Evolutionary conservation across 2,797 vertebrate genomes (phyloP).

Genomic region (Rhinella marina): DNA sequence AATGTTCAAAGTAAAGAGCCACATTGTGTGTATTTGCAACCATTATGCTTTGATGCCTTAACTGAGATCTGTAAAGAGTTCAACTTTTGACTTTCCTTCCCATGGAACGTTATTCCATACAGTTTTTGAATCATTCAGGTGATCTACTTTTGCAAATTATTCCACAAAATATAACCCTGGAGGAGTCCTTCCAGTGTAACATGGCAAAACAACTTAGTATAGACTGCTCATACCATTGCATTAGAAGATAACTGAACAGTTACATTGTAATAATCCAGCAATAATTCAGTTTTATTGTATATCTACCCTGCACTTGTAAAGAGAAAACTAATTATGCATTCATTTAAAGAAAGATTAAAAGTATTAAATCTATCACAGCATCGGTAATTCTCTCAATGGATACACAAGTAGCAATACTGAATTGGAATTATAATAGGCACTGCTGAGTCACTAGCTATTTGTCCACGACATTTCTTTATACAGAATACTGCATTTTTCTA

Average conservation of each 20-base stretch:
- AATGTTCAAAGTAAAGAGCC: no score
- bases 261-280: conserved; percentile 30
- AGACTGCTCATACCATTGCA: background rate
- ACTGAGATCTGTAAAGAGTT: no score
- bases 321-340: conserved; percentile 82
- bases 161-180: no score
- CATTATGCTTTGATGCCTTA: no score
- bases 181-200: background rate
- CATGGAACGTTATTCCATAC: no score
- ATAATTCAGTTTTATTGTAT: conserved; percentile 38
- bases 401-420: conserved; percentile 84
- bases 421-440: conserved; percentile 87
- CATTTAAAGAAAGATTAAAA: conserved; percentile 88
- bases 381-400: conserved; percentile 83
- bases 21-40: no score
- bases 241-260: conserved; percentile 22
- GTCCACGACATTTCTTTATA: conserved; percentile 84
- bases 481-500: conserved; percentile 92
- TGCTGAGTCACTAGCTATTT: conserved; percentile 83
- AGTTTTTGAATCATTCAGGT: no score
- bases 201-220: background rate
- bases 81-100: no score
- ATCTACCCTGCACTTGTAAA: conserved; percentile 9
- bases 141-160: no score
- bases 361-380: conserved; percentile 82